Conservation (phyloP, 2,113 vertebrate species). For the Lasiurus borealis region DNA sequence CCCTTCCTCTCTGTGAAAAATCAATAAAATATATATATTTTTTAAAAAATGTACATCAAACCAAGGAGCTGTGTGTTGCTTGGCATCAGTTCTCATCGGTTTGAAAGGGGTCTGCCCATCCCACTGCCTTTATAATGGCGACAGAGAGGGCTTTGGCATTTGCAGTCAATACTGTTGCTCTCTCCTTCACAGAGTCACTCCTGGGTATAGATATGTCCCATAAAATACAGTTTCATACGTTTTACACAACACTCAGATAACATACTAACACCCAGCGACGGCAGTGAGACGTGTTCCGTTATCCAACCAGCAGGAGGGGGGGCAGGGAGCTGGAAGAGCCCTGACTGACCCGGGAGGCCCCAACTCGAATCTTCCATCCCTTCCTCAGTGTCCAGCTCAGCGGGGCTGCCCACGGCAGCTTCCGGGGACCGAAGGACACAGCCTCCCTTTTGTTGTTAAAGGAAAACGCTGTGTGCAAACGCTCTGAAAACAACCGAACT, state of each 20-base stretch:
- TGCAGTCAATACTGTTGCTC: not conserved
- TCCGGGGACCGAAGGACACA: not conserved
- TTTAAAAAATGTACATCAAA: not conserved
- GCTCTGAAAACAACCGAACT: not conserved
- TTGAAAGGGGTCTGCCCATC: not conserved
- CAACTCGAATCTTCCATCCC: not conserved
- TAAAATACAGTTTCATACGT: not conserved
- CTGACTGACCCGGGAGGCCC: not conserved
- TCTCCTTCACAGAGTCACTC: conserved; percentile 11
- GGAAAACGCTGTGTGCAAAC: not conserved
- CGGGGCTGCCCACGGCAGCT: not conserved
- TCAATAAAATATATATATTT: too few relatives aligned
- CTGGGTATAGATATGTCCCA: not conserved
- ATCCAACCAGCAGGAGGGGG: not conserved
- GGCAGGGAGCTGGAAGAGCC: not conserved
- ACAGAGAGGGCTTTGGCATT: not conserved
- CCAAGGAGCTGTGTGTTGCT: not conserved
- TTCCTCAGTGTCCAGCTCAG: not conserved
- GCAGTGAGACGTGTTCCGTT: not conserved
- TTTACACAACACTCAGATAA: not conserved
- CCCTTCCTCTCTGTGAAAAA: too few relatives aligned
- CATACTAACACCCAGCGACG: not conserved
- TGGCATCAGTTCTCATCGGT: not conserved
- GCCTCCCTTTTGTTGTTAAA: not conserved
- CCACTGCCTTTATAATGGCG: not conserved